Conservation (phyloP, 2,888 invertebrate genomes). For the Cyclophora albipunctata region DNA sequence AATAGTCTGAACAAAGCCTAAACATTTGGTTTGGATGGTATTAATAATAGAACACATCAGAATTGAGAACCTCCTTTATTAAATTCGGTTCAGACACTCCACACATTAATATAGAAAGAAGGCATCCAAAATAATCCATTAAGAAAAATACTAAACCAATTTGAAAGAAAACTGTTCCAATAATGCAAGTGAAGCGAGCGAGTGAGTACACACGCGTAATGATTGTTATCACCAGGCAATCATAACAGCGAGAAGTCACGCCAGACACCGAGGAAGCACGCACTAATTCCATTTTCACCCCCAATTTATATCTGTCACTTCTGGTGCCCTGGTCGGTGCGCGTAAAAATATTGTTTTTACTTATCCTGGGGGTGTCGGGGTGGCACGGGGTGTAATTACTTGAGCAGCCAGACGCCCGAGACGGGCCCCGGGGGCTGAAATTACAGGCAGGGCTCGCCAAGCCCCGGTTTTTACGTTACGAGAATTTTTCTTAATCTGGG, state of each 20-base stretch:
- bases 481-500: conserved; percentile 55
- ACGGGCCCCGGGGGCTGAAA: conserved; percentile 52
- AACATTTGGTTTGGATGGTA: no score
- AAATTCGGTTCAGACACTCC: no score
- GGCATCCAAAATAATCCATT: neutral
- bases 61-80: no score
- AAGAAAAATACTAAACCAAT: neutral
- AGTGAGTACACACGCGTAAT: neutral
- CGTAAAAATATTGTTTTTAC: conserved; percentile 75
- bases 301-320: conserved; percentile 72
- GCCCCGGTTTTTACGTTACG: conserved; percentile 47
- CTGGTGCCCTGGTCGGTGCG: conserved; percentile 58
- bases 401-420: conserved; percentile 59
- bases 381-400: conserved; percentile 61
- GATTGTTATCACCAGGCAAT: conserved; percentile 3
- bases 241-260: conserved; percentile 33
- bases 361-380: conserved; percentile 47
- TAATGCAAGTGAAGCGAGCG: neutral
- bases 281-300: conserved; percentile 65
- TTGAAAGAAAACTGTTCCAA: no score
- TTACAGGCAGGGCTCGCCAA: conserved; percentile 48
- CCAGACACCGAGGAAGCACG: conserved; percentile 44
- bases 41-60: no score
- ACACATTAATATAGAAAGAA: no score
- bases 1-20: no score